Evolutionary conservation across 2,113 vertebrate species (phyloP).

Genomic region (Brevimyrus niger): DNA sequence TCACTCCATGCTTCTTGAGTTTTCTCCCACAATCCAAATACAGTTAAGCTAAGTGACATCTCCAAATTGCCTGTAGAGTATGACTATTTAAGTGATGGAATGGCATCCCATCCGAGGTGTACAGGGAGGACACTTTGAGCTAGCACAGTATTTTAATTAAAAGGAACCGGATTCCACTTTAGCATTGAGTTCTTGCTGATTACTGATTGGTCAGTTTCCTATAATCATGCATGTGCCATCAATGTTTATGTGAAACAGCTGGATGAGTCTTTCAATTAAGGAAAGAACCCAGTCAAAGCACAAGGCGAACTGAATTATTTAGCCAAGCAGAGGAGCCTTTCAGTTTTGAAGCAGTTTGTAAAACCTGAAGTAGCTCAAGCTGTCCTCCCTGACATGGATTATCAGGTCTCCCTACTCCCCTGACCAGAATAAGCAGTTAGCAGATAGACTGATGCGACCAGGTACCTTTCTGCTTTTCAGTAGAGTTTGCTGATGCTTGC

Average conservation of each 20-base stretch:
- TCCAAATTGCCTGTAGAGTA: background rate
- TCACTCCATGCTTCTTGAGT: background rate
- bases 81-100: background rate
- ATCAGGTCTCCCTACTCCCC: background rate
- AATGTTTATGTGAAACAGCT: background rate
- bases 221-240: background rate
- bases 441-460: background rate
- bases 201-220: background rate
- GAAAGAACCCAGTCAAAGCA: background rate
- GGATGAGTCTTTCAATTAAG: background rate
- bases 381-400: background rate
- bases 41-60: background rate
- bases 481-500: background rate
- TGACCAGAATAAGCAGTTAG: background rate
- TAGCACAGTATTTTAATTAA: background rate
- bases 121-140: background rate
- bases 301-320: background rate
- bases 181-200: background rate
- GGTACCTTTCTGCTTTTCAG: background rate
- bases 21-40: background rate
- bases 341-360: background rate
- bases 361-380: background rate
- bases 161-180: background rate
- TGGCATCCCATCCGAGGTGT: background rate
- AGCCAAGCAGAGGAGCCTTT: background rate